Base-by-base conservation (phyloP, 92 coral and sea anemone genomes). In the Isaurus tuberculatus region DNA sequence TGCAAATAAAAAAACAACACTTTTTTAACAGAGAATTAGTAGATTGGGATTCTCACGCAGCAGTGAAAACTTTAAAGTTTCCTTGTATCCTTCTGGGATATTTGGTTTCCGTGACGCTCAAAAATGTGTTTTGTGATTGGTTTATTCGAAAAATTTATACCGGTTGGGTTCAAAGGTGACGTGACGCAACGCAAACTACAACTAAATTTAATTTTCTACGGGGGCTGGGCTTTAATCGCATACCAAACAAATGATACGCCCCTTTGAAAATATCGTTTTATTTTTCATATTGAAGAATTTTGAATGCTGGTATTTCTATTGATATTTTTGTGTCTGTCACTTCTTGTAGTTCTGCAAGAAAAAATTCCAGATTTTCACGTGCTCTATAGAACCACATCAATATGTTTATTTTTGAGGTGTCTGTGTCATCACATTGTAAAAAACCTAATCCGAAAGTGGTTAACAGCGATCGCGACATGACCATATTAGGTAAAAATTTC, bases 401-500 rank as follows among this genome's bases (percentile, higher is more conserved):
- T 22, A 32, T 58, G 82, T 57, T 77, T 77, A 53, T 34, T 51
- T 77, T 77, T 13, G 30, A 58, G 82, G 68, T 48, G 82, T 43
- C 69, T 65, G 42, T 77, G 82, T 77, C 82, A 77, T 77, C 82
- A 77, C 82, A 19, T 77, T 77, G 82, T 57, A 77, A 77, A 74
- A 67, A 77, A 77, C 58, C 64, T 77, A 77, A 77, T 58, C 82
- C 82, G 69, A 77, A 58, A 77, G 82, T 61, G 48, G 82, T 57
- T 34, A 23, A 57, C 36, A 77, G 80, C 26, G 69, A 33, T 34
- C 70, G 58, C 70, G 82, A 58, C 91, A 80, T 82, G 70, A 89
- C 97, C 97, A 86, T 79, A 93, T 93, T 53, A 89, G 94, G 97
- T 91, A 87, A 93, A 84, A 91, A 84, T 86, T 91, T 86, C 53